Base-by-base conservation (phyloP, 2,888 invertebrate species). In the Tanypteryx hageni region DNA sequence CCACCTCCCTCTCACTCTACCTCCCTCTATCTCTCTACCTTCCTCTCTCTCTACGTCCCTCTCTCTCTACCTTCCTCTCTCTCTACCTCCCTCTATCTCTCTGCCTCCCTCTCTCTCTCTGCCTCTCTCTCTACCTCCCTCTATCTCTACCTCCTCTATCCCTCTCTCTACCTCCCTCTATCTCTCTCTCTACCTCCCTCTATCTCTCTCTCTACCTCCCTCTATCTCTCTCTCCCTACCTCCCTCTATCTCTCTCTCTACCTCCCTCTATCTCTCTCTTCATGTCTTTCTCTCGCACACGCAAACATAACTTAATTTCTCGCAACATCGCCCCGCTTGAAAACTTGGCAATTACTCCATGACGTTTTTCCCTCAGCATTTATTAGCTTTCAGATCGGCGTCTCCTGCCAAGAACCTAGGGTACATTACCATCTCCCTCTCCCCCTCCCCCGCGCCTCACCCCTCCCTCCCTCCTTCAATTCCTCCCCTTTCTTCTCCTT, bases 241-340 rank as follows among this genome's bases (percentile, higher is more conserved):
- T 44, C 44, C 5, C 44, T 44, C 44, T 44, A n/a, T n/a, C n/a
- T n/a, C n/a, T n/a, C n/a, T n/a, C 44, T 44, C 1, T 5, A 3
- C 5, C 44, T 5, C 44, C 5, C 44, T 44, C 44, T 44, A 3
- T 44, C 1, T 5, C 44, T 44, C 44, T 5, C 44, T 44, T 5
- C n/a, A n/a, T n/a, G n/a, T n/a, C n/a, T n/a, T n/a, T 3, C 82
- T n/a, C 44, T 14, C 82, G 11, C 82, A 56, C 83, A 83, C 83
- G 83, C 56, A 56, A 44, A 89, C 44, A 64, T 89, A 89, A 61
- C 64, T 89, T 89, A 89, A 89, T 89, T 68, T 89, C 89, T 89
- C 89, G 64, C 68, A 68, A 89, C 89, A 89, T 89, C 61, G 61
- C 58, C 64, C 64, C 89, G 89, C 89, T 64, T 44, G 64, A 68